Evolutionary conservation across 1,140 invertebrate genomes (phyloP).

Genomic region (Parasteatoda tepidariorum): DNA sequence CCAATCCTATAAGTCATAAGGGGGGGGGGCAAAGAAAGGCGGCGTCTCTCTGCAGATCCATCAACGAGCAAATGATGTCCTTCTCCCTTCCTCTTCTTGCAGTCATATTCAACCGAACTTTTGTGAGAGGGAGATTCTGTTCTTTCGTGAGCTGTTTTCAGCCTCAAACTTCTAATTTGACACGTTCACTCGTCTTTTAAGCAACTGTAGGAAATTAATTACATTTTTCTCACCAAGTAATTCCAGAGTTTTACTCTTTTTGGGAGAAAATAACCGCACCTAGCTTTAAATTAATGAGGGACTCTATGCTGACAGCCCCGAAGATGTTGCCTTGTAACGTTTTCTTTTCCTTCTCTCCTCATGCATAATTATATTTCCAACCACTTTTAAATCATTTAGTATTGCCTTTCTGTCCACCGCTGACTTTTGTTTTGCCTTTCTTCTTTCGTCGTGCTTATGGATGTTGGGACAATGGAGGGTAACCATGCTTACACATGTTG

Average conservation of each 20-base stretch:
- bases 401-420: background rate
- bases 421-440: background rate
- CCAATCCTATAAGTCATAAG: too few relatives aligned
- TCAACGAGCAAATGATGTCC: too few relatives aligned
- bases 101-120: too few relatives aligned
- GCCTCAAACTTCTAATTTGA: conserved; percentile 31
- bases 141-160: background rate
- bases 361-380: background rate
- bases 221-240: background rate
- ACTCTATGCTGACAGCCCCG: conserved; percentile 12
- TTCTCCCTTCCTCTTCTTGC: too few relatives aligned
- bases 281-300: conserved; percentile 38
- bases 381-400: background rate
- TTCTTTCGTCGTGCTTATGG: background rate
- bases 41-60: too few relatives aligned
- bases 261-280: conserved; percentile 17
- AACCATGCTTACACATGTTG: background rate
- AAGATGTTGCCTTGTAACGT: background rate
- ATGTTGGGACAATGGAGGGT: background rate
- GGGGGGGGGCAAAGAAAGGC: too few relatives aligned
- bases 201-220: conserved; percentile 25
- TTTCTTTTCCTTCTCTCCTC: background rate
- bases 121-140: background rate
- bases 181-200: conserved; percentile 13
- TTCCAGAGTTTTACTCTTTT: conserved; percentile 17